These are phyloP conservation scores for Cheilosia urbana DNA, from an alignment of 2,888 invertebrate species.

Conservation along the genomic window DNA sequence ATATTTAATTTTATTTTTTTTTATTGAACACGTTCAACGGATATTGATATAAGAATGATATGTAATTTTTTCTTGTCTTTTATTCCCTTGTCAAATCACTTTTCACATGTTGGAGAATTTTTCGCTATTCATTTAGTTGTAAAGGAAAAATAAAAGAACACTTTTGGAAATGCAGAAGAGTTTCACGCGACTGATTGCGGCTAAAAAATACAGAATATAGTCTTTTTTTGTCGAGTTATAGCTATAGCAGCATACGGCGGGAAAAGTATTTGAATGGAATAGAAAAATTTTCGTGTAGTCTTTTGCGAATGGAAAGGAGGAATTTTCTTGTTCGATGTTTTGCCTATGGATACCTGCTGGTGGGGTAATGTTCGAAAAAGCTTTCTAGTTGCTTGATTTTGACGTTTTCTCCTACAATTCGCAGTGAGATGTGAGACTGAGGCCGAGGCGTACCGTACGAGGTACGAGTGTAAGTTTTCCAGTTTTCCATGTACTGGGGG, in stretches of 20 bases:
- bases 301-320: conserved; percentile 73
- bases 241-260: conserved; percentile 75
- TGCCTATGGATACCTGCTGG: conserved; percentile 42
- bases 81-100: conserved; percentile 21
- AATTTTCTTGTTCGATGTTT: conserved; percentile 52
- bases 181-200: conserved; percentile 74
- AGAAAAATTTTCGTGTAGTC: conserved; percentile 69
- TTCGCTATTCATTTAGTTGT: conserved; percentile 39
- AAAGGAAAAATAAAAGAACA: conserved; percentile 51
- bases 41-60: conserved; percentile 71
- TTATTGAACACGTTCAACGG: conserved; percentile 71
- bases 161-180: conserved; percentile 70
- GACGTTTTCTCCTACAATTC: conserved; percentile 57
- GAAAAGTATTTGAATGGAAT: conserved; percentile 76
- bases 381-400: conserved; percentile 41
- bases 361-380: conserved; percentile 73
- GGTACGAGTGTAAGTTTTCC: conserved; percentile 49
- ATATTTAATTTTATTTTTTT: conserved; percentile 25
- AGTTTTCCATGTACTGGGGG: conserved; percentile 39
- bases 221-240: conserved; percentile 70
- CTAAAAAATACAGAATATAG: conserved; percentile 73
- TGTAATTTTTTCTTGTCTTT: conserved; percentile 53
- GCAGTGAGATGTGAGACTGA: conserved; percentile 21
- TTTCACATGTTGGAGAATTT: conserved; percentile 56
- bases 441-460: conserved; percentile 16